Evolutionary conservation across 2,888 invertebrate species (phyloP), one percentile per base, ranked within the genome.

Genomic region (Plusia festucae): DNA sequence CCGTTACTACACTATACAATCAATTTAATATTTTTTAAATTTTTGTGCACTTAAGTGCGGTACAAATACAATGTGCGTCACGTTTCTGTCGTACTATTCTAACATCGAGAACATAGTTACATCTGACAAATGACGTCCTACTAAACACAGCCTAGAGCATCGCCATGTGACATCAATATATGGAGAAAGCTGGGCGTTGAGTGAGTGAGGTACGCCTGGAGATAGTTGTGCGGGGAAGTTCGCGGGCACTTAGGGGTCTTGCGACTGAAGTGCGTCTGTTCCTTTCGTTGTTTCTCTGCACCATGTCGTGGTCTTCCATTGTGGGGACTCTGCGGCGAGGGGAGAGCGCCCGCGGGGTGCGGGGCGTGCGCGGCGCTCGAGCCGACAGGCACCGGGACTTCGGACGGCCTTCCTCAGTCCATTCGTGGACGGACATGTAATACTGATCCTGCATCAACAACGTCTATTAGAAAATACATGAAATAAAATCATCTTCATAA

Each of bases 151-250:
- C 69, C 76, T 61, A 65, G 51, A 55, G 81, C 76, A 71, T 81
- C 71, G 53, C 20, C 40, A 22, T 20, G 55, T 20, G 24, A 27
- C 46, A 59, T 87, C 79, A 94, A 84, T 95, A 95, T 60, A 95
- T 85, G 20, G 93, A 90, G 70, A 95, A 95, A 15, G 95, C 94
- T 0, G 95, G 95, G 22, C 95, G 89, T 61, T 91, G 92, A n/a
- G 91, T 86, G 52, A 94, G 80, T 0, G 93, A 89, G 0, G 91
- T 84, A 57, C 93, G 90, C 24, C 94, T 82, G 0, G 92, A 90
- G 70, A 89, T 90, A 0, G 87, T 85, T 0, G 92, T 88, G 22
- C 89, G 85, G 0, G 89, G 88, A 1, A 90, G 88, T 1, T 90
- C 93, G 27, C 94, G 88, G 0, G 93, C 93, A 68, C 89, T 93